phyloP scores from a whole-genome alignment of 1,140 invertebrate genomes.

The Anthonomus grandis region DNA sequence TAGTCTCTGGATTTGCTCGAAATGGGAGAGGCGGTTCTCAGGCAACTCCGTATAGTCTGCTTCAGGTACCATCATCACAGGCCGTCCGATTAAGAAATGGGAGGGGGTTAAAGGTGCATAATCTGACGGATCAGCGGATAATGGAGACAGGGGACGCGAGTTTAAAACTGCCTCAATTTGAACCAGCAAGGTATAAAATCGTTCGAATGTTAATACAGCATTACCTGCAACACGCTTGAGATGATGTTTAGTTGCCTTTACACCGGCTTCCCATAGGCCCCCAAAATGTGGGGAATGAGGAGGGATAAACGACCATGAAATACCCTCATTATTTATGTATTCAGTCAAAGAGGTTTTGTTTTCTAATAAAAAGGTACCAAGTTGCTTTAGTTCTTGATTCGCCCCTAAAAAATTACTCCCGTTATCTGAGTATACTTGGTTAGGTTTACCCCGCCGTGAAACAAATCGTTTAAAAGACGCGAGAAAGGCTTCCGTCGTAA shows the following conservation, averaged over 20 bases:
- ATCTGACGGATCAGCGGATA: conserved; percentile 30
- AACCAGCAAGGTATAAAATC: conserved; percentile 35
- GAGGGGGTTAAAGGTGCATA: conserved; percentile 28
- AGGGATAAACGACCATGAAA: conserved; percentile 23
- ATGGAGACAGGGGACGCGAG: conserved; percentile 20
- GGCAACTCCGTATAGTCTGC: neutral
- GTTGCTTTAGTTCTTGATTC: conserved; percentile 9
- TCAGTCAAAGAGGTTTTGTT: neutral
- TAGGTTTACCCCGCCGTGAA: conserved; percentile 37
- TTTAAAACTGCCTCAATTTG: conserved; percentile 33
- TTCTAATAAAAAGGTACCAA: conserved; percentile 4
- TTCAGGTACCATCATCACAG: conserved; percentile 4
- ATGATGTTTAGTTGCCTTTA: conserved; percentile 43
- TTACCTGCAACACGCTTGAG: conserved; percentile 33
- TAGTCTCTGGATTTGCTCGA: conserved; percentile 34
- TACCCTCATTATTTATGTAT: no score
- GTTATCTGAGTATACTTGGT: conserved; percentile 44
- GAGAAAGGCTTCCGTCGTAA: conserved; percentile 45
- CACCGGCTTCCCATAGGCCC: conserved; percentile 38
- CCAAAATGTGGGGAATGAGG: conserved; percentile 31
- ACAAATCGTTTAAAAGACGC: conserved; percentile 44
- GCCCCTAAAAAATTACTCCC: conserved; percentile 47
- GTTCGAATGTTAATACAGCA: conserved; percentile 25
- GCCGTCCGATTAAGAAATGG: conserved; percentile 33
- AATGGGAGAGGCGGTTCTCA: conserved; percentile 24